Base-by-base conservation (phyloP, 92 coral and sea anemone species). In the Zoanthus sansibaricus region DNA sequence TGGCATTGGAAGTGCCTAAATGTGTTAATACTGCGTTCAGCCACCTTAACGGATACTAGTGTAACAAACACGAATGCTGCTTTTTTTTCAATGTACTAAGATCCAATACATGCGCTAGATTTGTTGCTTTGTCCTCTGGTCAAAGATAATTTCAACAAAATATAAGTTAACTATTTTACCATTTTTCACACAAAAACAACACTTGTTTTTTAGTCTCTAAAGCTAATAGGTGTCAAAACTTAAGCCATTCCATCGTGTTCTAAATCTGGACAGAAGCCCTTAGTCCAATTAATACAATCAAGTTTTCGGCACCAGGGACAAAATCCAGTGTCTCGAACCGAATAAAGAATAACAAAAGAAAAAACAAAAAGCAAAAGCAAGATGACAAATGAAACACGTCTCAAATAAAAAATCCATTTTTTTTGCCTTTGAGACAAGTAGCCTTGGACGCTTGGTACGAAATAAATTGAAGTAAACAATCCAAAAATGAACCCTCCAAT, bases 401-500 rank as follows among this genome's bases (percentile, higher is more conserved):
- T 92, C 20, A 71, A 44, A 25, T 13, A 74, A 73, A 84, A 75
- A 78, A 73, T 72, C 77, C 95, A 91, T 20, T 59, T 89, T 58
- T 79, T 78, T 48, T 64, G 55, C 17, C 78, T 82, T 16, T 33
- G 8, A 33, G 30, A 25, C 66, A 72, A 42, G 47, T 52, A 62
- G 10, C 54, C 61, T 49, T 49, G 55, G 75, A 49, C 51, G 45
- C 83, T 76, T 10, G 91, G 91, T 30, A 89, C 88, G 21, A 94
- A 80, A 13, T 87, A 75, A 14, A 94, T 33, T 3, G 98, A 86
- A 1, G 92, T 88, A 18, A 94, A 70, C 46, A 93, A 10, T 33
- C 98, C 98, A 74, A 94, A 94, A 45, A 94, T 9, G 55, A 94
- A 94, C 5, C 98, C 98, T 25, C 98, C 98, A 12, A 94, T 86